Evolutionary conservation across 2,797 vertebrate species (phyloP), one percentile per base, ranked within the genome.

Genomic region (Euthynnus affinis): DNA sequence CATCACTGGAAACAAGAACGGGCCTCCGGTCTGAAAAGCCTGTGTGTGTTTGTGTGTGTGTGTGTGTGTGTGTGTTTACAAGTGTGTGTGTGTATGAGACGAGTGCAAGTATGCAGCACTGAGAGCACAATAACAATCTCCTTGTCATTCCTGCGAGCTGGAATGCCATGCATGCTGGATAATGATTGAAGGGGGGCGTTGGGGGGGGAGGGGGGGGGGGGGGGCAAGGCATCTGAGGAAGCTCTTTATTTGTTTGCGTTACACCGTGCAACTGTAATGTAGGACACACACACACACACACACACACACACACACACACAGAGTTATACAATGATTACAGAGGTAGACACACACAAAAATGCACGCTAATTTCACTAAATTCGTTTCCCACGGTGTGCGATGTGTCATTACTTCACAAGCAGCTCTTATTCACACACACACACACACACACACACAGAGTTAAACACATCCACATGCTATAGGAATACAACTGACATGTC

Each of bases 111-210:
- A 92, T 93, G 93, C 89, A 74, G 88, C 56, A 25, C 90, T 73
- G 88, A 92, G 91, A 92, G 91, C 92, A 94, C 93, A 94, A 94
- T 94, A 94, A 94, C 93, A 94, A 92, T 94, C 93, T 94, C 93
- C 93, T 93, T 93, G 92, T 94, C 91, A 93, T 93, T 94, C 93
- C 92, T 93, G 85, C 58, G 89, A 88, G 92, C 87, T 92, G 94
- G 94, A 94, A 94, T 94, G 94, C 89, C 89, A 93, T 94, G 92
- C 89, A 94, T 88, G 94, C 90, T 90, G 91, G 93, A 91, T 94
- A 94, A 94, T 93, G 91, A 94, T 88, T 93, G 85, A 85, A 76
- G 72, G 42, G 44, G n/a, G n/a, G n/a, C n/a, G n/a, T n/a, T n/a
- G n/a, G n/a, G n/a, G n/a, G n/a, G n/a, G n/a, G n/a, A n/a, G n/a